These are phyloP conservation scores for Leptoteleia sp. DNA, from an alignment of 1,140 invertebrate genomes.

Conservation along the genomic window DNA sequence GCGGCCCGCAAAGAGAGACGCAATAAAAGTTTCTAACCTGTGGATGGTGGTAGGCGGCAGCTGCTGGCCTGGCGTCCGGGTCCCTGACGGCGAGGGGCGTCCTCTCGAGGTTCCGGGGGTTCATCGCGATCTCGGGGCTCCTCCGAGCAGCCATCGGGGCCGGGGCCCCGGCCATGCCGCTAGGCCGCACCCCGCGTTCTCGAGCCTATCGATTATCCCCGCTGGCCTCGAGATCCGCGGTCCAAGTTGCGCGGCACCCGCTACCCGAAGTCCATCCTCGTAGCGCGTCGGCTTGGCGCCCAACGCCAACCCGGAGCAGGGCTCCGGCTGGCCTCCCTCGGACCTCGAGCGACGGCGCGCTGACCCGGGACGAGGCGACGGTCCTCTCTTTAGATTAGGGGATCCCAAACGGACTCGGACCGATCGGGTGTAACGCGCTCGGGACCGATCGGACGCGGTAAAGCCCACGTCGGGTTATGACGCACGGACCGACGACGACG, in stretches of 20 bases:
- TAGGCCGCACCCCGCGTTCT: constrained; percentile 72
- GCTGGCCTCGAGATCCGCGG: constrained; percentile 19
- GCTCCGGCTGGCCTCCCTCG: not conserved
- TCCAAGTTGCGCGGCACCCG: constrained; percentile 28
- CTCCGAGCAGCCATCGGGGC: constrained; percentile 62
- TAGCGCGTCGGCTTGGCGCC: not conserved
- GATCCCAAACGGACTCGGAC: too few species aligned
- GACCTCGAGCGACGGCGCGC: constrained; percentile 24
- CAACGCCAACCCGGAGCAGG: not conserved
- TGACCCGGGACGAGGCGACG: constrained; percentile 14
- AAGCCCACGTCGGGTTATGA: constrained; percentile 2
- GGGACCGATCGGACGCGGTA: not conserved
- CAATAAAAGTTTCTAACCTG: too few species aligned
- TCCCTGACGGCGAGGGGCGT: constrained; percentile 55
- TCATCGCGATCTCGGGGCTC: constrained; percentile 75
- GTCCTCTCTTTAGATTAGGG: too few species aligned
- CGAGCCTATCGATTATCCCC: constrained; percentile 71
- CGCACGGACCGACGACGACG: constrained; percentile 27
- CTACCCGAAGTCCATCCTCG: constrained; percentile 36
- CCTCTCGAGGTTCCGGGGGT: constrained; percentile 72
- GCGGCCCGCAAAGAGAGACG: too few species aligned
- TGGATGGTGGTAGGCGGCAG: constrained; percentile 53
- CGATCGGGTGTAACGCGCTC: not conserved
- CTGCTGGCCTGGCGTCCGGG: constrained; percentile 55
- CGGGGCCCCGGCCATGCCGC: constrained; percentile 74